Evolutionary conservation across 2,797 vertebrate genomes (phyloP), one percentile per base, ranked within the genome.

Genomic region (Platalea minor): DNA sequence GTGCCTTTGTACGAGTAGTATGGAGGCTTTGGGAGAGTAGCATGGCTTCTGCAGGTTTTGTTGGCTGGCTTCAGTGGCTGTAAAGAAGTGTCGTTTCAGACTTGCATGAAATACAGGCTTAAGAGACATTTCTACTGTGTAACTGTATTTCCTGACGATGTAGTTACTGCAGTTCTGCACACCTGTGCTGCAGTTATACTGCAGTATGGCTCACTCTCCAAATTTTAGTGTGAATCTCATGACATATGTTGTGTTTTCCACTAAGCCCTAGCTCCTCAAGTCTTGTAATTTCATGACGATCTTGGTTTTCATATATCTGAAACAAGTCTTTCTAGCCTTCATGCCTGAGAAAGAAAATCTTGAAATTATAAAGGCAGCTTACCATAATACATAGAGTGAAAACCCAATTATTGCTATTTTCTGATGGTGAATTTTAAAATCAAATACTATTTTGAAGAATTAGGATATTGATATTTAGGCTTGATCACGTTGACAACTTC

Each of bases 301-400:
- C 39, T 85, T 2, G 2, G 19, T 85, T 73, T 80, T 64, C 54
- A n/a, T 31, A 37, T 41, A 26, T 64, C 48, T 65, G 53, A 91
- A 92, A 53, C 33, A 29, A 78, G 9, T 14, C 21, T 84, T 74
- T 83, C 54, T 61, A 88, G 37, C 15, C 29, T 77, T 85, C 69
- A 7, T 41, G 37, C 26, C 53, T 88, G 46, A 85, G 60, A 89
- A 75, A 88, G 37, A 75, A 84, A 89, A 80, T 11, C 65, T 57
- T 83, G 41, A 81, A 50, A 86, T 64, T 21, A 11, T 57, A 46
- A 82, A 72, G 46, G 35, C 33, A 65, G 16, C 0, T 1, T 53
- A 81, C 7, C 23, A 24, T 68, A 67, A 51, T 1, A 1, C 0
- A 0, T 65, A 56, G n/a, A 68, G 25, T 1, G 5, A 88, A 80